Evolutionary conservation across 2,888 invertebrate species (phyloP).

Genomic region (Drosophila ezoana): DNA sequence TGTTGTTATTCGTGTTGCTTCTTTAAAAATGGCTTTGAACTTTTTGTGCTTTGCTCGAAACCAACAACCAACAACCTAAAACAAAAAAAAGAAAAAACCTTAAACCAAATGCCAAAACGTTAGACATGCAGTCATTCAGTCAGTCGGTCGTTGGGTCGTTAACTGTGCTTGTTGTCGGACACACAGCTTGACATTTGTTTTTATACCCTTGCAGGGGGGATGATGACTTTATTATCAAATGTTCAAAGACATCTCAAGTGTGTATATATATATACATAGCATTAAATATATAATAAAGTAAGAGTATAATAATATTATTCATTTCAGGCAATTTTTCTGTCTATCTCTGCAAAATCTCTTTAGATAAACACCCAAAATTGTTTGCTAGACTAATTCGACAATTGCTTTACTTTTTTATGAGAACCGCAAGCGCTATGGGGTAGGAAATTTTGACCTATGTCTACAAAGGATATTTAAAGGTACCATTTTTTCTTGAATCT

Average conservation of each 20-base stretch:
- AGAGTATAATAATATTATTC: too few relatives aligned
- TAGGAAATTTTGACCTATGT: too few relatives aligned
- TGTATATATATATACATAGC: too few relatives aligned
- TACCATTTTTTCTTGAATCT: too few relatives aligned
- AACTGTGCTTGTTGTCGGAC: slow-evolving; percentile 33
- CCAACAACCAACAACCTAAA: slow-evolving; percentile 30
- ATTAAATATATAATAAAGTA: too few relatives aligned
- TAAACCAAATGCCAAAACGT: slow-evolving; percentile 48
- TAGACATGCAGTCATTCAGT: slow-evolving; percentile 16
- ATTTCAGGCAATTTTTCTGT: too few relatives aligned
- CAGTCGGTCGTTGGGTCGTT: not conserved
- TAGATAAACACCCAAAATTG: too few relatives aligned
- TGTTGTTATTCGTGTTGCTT: slow-evolving; percentile 35
- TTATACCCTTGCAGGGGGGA: not conserved
- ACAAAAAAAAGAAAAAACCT: slow-evolving; percentile 14
- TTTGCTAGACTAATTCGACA: too few relatives aligned
- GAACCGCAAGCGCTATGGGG: too few relatives aligned
- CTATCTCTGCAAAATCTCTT: too few relatives aligned
- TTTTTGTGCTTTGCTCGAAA: slow-evolving; percentile 30
- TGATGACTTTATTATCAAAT: not conserved
- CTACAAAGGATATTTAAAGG: too few relatives aligned
- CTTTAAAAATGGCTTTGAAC: slow-evolving; percentile 74
- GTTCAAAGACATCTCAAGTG: not conserved
- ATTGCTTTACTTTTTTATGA: too few relatives aligned
- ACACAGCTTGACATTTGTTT: slow-evolving; percentile 10